Percentiles rank a stretch among this genome's conserved stretches.
phyloP scores from a whole-genome alignment of 2,888 invertebrate genomes.

The Lissonota sp. region DNA sequence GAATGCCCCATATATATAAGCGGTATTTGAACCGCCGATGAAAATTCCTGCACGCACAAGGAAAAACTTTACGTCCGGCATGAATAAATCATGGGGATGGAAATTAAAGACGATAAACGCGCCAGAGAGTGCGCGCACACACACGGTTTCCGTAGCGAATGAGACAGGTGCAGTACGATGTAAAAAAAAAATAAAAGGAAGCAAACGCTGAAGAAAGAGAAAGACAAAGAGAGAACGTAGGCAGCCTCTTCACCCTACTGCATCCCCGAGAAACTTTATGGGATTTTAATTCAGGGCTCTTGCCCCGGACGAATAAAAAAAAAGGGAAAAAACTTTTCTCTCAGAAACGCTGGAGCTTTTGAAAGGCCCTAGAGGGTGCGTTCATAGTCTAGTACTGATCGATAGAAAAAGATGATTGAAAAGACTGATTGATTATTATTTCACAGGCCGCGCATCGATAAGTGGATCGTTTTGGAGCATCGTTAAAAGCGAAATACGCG shows the following conservation, averaged over 20 bases:
- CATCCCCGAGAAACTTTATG: slow-evolving; percentile 72
- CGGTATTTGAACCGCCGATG: slow-evolving; percentile 20
- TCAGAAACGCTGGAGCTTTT: slow-evolving; percentile 26
- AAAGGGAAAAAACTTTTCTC: slow-evolving; percentile 40
- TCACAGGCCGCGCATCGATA: slow-evolving; percentile 19
- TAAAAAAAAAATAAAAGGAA: background rate
- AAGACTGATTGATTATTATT: slow-evolving; percentile 1
- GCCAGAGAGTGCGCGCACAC: slow-evolving; percentile 45
- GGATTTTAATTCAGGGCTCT: slow-evolving; percentile 79
- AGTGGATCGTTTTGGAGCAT: slow-evolving; percentile 46
- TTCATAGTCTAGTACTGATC: slow-evolving; percentile 41
- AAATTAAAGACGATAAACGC: slow-evolving; percentile 83
- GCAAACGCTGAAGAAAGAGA: slow-evolving; percentile 30
- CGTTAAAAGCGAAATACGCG: slow-evolving; percentile 50
- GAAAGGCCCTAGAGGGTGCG: slow-evolving; percentile 6
- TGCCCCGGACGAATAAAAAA: slow-evolving; percentile 36
- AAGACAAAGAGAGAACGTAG: slow-evolving; percentile 8
- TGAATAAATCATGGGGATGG: slow-evolving; percentile 82
- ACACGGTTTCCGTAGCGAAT: slow-evolving; percentile 67
- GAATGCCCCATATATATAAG: background rate
- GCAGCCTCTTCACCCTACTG: slow-evolving; percentile 29
- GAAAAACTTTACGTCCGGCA: slow-evolving; percentile 68
- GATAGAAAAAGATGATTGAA: slow-evolving; percentile 33
- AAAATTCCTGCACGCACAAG: slow-evolving; percentile 62
- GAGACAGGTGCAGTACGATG: slow-evolving; percentile 70